Evolutionary conservation across 1,140 invertebrate species (phyloP), one percentile per base, ranked within the genome.

Genomic region (Epicauta chinensis): DNA sequence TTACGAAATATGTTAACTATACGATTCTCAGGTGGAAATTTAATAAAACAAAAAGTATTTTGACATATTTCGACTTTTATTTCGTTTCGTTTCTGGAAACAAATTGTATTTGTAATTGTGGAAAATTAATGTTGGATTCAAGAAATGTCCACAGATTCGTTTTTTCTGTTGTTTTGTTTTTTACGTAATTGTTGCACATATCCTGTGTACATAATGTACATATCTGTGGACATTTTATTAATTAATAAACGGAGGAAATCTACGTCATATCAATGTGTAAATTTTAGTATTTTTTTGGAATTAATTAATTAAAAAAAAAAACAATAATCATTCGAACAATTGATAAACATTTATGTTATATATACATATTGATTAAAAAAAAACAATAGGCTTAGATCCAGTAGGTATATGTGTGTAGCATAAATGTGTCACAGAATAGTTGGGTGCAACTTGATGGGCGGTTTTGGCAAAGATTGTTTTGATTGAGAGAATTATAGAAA

Each of bases 361-460:
- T 2, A 40, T 31, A n/a, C n/a, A 16, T 14, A 42, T 14, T 10
- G 12, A 46, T 46, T 11, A 46, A 16, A 37, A 53, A 36, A 49
- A 51, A 55, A 16, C 16, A 49, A 56, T 62, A 62, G 62, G 35
- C 49, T 46, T 56, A 62, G 56, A 59, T 59, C 51, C 53, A 56
- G 62, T 66, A 65, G 64, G 61, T 68, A 69, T 69, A 68, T 69
- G 66, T 69, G 66, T 69, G 67, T 69, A 69, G 67, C 63, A 62
- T 61, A 61, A 53, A 63, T 66, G 58, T 64, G 49, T 16, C 12
- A 43, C n/a, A n/a, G n/a, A 11, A 23, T 16, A 12, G 16, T n/a
- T 17, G 16, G 11, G 32, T 12, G 12, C 12, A 14, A 14, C 12
- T 16, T 41, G 12, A 14, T 14, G 12, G 11, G 6, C 10, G 1